Base-by-base conservation (phyloP, 2,888 invertebrate species). In the Bugula neritina region DNA sequence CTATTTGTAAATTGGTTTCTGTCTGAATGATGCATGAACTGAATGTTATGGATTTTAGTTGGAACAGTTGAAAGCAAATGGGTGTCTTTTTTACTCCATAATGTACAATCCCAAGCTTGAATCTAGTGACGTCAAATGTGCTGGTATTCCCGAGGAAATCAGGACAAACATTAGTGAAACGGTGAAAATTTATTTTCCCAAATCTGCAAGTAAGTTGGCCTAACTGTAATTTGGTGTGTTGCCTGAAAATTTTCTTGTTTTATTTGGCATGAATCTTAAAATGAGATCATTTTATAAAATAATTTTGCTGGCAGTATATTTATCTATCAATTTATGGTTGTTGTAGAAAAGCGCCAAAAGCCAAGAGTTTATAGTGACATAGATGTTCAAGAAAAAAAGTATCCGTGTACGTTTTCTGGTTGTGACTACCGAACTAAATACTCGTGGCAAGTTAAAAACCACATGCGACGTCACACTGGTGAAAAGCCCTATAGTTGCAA, bases 361-460 rank as follows among this genome's bases (percentile, higher is more conserved):
- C 43, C 43, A 10, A 5, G 43, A 43, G 17, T 17, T 43, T 43
- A 43, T 17, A 17, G 17, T 43, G 5, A 5, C 10, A 43, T 17
- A 2, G 63, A 63, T 63, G 17, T 31, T 31, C 13, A 31, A 10
- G 63, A 63, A n/a, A 27, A 31, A 10, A 63, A 31, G 34, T 63
- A 63, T 27, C 27, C 25, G 3, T 63, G 63, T n/a, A 27, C 63
- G 5, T 10, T 31, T 13, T 31, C 34, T 10, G 63, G 63, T 2
- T 63, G 63, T 63, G 63, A 63, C n/a, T 63, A 63, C 31, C 21
- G 63, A 31, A 63, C 63, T 31, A 63, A 63, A 31, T 63, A 63
- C 31, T 63, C 63, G 5, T 63, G 63, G 63, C 63, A 63, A 31
- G 63, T 63, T 27, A 63, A 63, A n/a, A 63, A 63, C n/a, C 63